Conservation (phyloP, 2,113 vertebrate species). For the Pituophis catenifer region DNA sequence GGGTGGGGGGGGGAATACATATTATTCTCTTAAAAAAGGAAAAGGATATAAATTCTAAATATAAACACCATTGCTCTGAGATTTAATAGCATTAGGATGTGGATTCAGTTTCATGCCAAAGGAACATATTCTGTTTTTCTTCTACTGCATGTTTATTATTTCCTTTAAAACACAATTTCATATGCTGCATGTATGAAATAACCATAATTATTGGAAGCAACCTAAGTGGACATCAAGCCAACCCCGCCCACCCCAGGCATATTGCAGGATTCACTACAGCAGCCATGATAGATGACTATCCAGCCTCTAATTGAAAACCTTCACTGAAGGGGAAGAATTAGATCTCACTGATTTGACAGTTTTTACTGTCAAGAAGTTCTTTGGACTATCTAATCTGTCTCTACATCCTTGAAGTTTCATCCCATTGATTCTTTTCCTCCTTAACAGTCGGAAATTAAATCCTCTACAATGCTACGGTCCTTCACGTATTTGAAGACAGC, state of each 20-base stretch:
- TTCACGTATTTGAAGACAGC: not conserved
- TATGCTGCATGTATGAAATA: not conserved
- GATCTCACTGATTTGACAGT: not conserved
- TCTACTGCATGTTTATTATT: not conserved
- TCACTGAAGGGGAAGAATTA: not conserved
- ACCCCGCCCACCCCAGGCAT: not conserved
- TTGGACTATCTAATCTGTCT: not conserved
- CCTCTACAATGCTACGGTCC: not conserved
- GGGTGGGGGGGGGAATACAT: too few species aligned
- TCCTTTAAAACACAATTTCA: not conserved
- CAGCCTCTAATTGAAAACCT: not conserved
- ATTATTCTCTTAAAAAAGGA: not conserved
- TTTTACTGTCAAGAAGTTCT: too few species aligned
- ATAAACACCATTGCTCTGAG: not conserved
- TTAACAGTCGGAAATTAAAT: not conserved
- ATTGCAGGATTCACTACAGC: not conserved
- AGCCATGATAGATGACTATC: not conserved
- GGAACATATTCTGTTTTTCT: not conserved
- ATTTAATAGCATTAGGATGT: not conserved
- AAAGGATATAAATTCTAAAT: not conserved
- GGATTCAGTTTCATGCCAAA: not conserved
- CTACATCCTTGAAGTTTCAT: not conserved
- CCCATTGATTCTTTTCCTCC: not conserved
- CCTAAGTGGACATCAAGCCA: not conserved
- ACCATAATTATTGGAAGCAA: not conserved